These are phyloP conservation scores for Platycercus adscitus DNA, from an alignment of 2,113 vertebrate species.

Conservation along the genomic window DNA sequence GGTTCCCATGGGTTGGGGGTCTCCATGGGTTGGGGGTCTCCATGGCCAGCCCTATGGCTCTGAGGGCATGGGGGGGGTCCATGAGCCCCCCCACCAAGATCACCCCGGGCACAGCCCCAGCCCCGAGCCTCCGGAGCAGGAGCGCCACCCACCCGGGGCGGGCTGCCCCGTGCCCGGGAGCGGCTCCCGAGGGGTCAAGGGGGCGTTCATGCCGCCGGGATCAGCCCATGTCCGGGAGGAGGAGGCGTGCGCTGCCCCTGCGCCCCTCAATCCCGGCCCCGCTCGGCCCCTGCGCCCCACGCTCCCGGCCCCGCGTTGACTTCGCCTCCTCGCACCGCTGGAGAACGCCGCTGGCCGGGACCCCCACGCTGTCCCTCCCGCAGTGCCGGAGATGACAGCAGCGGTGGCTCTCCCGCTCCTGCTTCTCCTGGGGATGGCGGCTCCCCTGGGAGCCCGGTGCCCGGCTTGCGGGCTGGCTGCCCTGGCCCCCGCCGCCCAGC, in stretches of 20 bases:
- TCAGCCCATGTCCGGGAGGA: constrained; percentile 53
- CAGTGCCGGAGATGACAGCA: not conserved
- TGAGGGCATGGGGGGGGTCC: too few species aligned
- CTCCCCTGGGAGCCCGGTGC: not conserved
- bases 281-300: fast-evolving
- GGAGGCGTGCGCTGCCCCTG: not conserved
- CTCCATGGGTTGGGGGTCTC: too few species aligned
- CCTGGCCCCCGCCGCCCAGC: constrained; percentile 72
- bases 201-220: not conserved
- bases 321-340: not conserved
- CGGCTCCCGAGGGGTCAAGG: not conserved
- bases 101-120: not conserved
- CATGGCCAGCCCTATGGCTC: too few species aligned
- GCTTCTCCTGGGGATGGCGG: not conserved
- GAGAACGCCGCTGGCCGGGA: not conserved
- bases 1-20: too few species aligned
- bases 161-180: not conserved
- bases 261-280: not conserved
- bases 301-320: not conserved
- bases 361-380: not conserved
- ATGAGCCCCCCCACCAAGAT: too few species aligned
- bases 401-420: not conserved
- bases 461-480: constrained; percentile 70
- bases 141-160: fast-evolving
- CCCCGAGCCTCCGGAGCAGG: too few species aligned